phyloP scores from a whole-genome alignment of 1,140 invertebrate genomes.

The Popillia japonica region DNA sequence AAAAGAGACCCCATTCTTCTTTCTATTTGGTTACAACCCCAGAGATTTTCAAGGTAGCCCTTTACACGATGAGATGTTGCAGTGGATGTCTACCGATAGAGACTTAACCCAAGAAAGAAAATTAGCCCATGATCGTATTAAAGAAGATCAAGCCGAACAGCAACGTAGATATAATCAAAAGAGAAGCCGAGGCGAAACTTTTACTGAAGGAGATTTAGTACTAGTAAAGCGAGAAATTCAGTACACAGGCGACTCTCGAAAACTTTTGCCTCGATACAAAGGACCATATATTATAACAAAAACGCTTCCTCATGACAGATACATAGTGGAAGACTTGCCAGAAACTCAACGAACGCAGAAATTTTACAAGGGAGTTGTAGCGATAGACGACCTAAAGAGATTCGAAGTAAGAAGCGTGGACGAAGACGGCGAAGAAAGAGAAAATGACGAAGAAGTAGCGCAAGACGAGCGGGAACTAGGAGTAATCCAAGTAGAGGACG shows the following conservation, averaged over 20 bases:
- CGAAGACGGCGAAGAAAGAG: too few relatives aligned
- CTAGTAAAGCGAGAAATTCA: not conserved
- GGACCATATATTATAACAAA: not conserved
- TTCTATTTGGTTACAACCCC: not conserved
- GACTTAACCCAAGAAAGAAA: not conserved
- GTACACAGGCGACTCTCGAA: not conserved
- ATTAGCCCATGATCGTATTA: not conserved
- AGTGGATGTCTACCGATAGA: not conserved
- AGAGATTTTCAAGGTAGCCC: conserved; percentile 4
- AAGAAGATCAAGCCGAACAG: not conserved
- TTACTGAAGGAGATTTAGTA: not conserved
- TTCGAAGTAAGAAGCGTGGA: too few relatives aligned
- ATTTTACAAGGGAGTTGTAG: too few relatives aligned
- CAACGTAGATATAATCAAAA: not conserved
- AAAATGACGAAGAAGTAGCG: too few relatives aligned
- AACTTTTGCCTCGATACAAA: too few relatives aligned
- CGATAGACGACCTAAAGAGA: too few relatives aligned
- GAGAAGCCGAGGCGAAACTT: not conserved
- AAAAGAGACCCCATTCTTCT: not conserved
- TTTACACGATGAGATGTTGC: not conserved
- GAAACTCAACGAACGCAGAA: not conserved
- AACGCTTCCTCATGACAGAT: not conserved
- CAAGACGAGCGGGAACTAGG: too few relatives aligned
- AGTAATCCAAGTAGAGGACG: too few relatives aligned
- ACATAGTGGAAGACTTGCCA: not conserved